Conservation (phyloP, 1,140 invertebrate species). For the Helicoverpa armigera region DNA sequence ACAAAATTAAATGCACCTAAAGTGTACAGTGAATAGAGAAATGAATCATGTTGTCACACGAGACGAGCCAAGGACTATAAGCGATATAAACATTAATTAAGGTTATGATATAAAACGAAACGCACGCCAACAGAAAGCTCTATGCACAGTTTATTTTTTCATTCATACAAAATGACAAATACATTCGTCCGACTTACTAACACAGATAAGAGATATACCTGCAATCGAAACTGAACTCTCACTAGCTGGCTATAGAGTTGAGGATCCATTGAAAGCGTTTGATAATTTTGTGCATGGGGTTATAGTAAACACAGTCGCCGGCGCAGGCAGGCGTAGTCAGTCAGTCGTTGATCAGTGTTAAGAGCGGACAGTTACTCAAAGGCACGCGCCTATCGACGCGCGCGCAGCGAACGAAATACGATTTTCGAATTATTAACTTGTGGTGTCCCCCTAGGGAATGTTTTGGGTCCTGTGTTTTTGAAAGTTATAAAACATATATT, state of each 20-base stretch:
- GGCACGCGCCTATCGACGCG: constrained; percentile 69
- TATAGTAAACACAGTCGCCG: constrained; percentile 80
- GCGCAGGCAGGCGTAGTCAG: constrained; percentile 70
- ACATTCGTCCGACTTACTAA: constrained; percentile 83
- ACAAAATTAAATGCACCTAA: constrained; percentile 39
- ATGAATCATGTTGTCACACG: constrained; percentile 68
- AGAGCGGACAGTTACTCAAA: constrained; percentile 69
- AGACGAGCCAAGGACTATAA: constrained; percentile 67
- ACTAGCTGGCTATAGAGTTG: constrained; percentile 41
- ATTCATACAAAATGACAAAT: constrained; percentile 83
- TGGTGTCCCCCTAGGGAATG: constrained; percentile 72
- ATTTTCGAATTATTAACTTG: constrained; percentile 67
- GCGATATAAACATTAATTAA: constrained; percentile 83
- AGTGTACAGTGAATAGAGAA: constrained; percentile 54
- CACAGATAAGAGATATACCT: constrained; percentile 72
- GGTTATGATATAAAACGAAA: constrained; percentile 77
- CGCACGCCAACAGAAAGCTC: constrained; percentile 78
- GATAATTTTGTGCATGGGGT: constrained; percentile 79
- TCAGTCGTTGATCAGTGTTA: constrained; percentile 75
- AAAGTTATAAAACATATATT: constrained; percentile 32
- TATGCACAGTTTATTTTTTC: constrained; percentile 82
- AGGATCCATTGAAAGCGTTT: constrained; percentile 61
- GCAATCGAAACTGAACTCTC: constrained; percentile 56
- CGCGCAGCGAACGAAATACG: constrained; percentile 69
- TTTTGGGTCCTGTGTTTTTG: constrained; percentile 69